Base-by-base conservation (phyloP, 2,113 vertebrate genomes). In the Tetrax tetrax region DNA sequence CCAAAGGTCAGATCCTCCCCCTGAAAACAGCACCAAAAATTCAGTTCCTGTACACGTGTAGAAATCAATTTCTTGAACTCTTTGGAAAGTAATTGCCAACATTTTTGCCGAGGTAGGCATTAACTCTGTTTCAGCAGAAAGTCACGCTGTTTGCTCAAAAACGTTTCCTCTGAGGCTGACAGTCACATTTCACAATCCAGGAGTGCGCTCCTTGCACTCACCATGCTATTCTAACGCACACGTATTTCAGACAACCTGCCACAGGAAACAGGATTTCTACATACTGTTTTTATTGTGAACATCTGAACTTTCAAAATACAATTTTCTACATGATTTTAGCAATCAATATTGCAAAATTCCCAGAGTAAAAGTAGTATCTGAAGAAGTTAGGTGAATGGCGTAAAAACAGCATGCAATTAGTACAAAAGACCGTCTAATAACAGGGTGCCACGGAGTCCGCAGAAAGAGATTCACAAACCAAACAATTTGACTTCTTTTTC, bases 51-150 rank as follows among this genome's bases (percentile, higher is more conserved):
- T 10, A 38, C 14, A 13, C 3, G 15, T 1, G 0, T 41, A 15
- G 9, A 82, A 93, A 85, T 7, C 24, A 13, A 48, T 37, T 84
- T 28, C 51, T 24, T 29, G 16, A 41, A 71, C 21, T 56, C 31
- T 54, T 57, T 37, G 22, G n/a, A 17, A 64, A 68, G n/a, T 28
- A 0, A 38, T 47, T 54, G 31, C 25, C n/a, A 14, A 9, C 14
- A 54, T 23, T 54, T 51, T 10, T 50, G 47, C 68, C 0, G 0
- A 9, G 43, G 37, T 43, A 25, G 35, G 18, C 19, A 14, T 31
- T 51, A 51, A 38, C 10, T 29, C 53, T 78, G 28, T 18, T 35
- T 53, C 76, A 76, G 70, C 48, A 80, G 61, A 86, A 83, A 72
- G 29, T 3, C 59, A 61, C 11, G 5, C 37, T 24, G 51, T 61